Evolutionary conservation across 30 jellyfish, hydroid and myxozoan species (phyloP).

Genomic region (Hydra vulgaris): DNA sequence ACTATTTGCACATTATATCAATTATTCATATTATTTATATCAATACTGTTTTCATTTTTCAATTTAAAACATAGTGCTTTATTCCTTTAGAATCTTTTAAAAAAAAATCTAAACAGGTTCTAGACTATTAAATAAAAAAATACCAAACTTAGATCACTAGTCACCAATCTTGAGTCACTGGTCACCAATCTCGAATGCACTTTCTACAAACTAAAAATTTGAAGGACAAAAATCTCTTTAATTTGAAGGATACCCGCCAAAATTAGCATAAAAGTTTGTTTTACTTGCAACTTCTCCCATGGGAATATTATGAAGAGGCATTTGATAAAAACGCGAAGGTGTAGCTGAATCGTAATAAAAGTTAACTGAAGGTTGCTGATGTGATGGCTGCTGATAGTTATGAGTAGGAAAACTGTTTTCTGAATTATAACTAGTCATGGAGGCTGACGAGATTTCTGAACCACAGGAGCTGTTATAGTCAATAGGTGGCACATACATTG

Average conservation of each 20-base stretch:
- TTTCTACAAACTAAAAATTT: no score
- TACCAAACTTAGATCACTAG: no score
- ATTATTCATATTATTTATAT: no score
- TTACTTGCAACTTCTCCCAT: background rate
- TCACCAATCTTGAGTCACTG: no score
- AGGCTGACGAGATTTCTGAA: slow-evolving; percentile 26
- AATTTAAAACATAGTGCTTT: no score
- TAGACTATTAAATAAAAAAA: no score
- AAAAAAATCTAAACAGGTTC: no score
- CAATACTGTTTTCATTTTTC: no score
- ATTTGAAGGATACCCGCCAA: background rate
- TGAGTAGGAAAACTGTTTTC: background rate
- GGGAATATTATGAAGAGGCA: background rate
- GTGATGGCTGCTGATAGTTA: background rate
- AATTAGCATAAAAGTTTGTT: background rate
- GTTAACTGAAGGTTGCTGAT: background rate
- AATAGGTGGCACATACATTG: background rate
- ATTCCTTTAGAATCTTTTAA: no score
- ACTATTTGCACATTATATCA: no score
- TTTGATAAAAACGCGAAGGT: background rate
- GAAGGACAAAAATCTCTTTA: no score
- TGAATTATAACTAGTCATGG: slow-evolving; percentile 14
- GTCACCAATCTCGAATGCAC: no score
- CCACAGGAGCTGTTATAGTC: slow-evolving; percentile 33
- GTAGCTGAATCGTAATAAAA: background rate